These are phyloP conservation scores for Tortricodes alternella DNA, from an alignment of 2,888 invertebrate genomes.

Conservation along the genomic window DNA sequence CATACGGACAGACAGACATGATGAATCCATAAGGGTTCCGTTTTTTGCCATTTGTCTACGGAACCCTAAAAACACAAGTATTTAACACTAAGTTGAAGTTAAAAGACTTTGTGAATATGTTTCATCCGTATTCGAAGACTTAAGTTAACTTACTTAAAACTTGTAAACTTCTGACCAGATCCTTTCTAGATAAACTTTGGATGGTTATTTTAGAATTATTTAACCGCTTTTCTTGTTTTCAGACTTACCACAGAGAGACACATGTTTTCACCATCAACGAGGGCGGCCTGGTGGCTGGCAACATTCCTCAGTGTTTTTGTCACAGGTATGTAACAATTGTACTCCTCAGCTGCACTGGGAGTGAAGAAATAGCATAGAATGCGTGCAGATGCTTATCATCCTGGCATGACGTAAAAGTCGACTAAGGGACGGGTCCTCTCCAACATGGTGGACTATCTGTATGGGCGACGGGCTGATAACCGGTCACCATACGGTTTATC, in stretches of 20 bases:
- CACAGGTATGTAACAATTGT: constrained; percentile 54
- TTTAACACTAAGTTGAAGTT: not conserved
- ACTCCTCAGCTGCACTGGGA: not conserved
- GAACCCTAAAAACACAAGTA: no score
- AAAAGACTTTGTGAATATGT: not conserved
- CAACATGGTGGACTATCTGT: no score
- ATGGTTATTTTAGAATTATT: not conserved
- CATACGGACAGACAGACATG: no score
- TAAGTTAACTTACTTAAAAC: not conserved
- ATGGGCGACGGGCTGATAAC: no score
- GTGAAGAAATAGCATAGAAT: no score
- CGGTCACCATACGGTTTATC: no score
- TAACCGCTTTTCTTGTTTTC: constrained; percentile 49
- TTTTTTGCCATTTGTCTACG: no score
- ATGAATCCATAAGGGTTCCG: no score
- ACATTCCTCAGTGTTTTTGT: constrained; percentile 76
- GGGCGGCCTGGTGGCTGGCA: constrained; percentile 78
- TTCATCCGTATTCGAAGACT: not conserved
- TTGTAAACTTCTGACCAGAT: not conserved
- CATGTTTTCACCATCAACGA: constrained; percentile 74
- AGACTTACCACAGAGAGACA: constrained; percentile 64
- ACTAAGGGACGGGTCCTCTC: no score
- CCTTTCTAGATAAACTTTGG: not conserved
- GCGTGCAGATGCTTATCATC: no score
- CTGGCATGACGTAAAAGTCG: no score